Evolutionary conservation across 2,113 vertebrate genomes (phyloP), one percentile per base, ranked within the genome.

Genomic region (Talpa occidentalis): DNA sequence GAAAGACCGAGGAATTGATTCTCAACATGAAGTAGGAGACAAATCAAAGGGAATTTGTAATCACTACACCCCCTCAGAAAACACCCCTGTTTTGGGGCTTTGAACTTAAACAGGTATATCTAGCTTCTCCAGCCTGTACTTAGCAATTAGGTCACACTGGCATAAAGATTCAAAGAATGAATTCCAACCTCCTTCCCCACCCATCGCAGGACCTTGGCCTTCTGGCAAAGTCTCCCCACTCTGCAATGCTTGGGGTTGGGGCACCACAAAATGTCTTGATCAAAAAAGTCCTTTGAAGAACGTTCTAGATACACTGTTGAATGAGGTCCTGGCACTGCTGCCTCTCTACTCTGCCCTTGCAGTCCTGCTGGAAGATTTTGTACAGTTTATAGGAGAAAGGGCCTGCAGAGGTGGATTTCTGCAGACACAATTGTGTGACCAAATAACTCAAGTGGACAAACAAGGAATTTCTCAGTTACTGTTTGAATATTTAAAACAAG

Each of bases 81-180:
- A 88, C 67, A 92, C 2, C 11, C 21, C 21, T 35, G n/a, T 72
- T 44, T 67, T 54, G 77, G 37, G 91, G 80, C 16, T 94, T 96
- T 94, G 85, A 49, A 70, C 86, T 73, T n/a, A 91, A 89, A 88
- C 44, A 83, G 74, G 85, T 21, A 35, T 77, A 42, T 87, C 70
- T 81, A 66, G 56, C 40, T 79, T 93, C 32, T 77, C 32, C 17
- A 69, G 72, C 10, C 42, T 11, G 24, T 42, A 60, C 56, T 78
- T 67, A 74, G 69, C 42, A 40, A 70, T 70, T 21, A 54, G 62
- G 78, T 91, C 56, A 40, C 83, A 15, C 19, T 30, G 32, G 67
- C 32, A 42, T 44, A 37, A 64, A 82, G 6, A 11, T 74, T 84
- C 79, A 78, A 69, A n/a, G n/a, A n/a, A n/a, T n/a, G n/a, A n/a